A percentile compares a stretch with the other conserved stretches of the same genome.
phyloP scores from a whole-genome alignment of 2,888 invertebrate species.

The Orthosia cruda region DNA sequence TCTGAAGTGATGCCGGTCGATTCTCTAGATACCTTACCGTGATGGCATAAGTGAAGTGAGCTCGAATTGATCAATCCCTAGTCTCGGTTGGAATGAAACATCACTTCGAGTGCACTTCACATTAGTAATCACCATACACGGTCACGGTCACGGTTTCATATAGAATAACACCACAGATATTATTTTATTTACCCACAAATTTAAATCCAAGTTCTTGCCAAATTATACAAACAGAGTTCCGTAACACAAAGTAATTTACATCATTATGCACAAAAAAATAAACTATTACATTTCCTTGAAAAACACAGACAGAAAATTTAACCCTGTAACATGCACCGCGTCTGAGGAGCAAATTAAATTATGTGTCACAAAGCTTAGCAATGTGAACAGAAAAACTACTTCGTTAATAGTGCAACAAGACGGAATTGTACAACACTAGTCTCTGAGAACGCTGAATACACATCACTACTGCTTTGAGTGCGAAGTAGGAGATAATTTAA shows the following conservation, averaged over 20 bases:
- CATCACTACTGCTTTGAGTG: slow-evolving; percentile 41
- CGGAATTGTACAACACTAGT: slow-evolving; percentile 37
- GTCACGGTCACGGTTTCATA: too few relatives aligned
- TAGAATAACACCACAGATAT: too few relatives aligned
- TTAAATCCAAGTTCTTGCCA: too few relatives aligned
- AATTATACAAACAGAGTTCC: not conserved
- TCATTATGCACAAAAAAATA: not conserved
- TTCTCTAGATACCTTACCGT: too few relatives aligned
- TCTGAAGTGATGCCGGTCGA: too few relatives aligned
- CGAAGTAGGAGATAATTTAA: slow-evolving; percentile 38
- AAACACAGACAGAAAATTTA: not conserved
- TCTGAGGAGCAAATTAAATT: slow-evolving; percentile 46
- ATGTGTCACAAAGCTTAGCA: slow-evolving; percentile 40
- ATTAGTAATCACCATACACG: too few relatives aligned
- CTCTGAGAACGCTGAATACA: slow-evolving; percentile 31
- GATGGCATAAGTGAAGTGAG: too few relatives aligned
- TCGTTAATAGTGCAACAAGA: slow-evolving; percentile 40
- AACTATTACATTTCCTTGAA: too few relatives aligned
- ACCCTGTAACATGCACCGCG: slow-evolving; percentile 15
- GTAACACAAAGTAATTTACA: not conserved
- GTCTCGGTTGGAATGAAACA: too few relatives aligned
- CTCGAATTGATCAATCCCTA: too few relatives aligned
- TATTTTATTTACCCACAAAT: too few relatives aligned
- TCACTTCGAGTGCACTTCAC: too few relatives aligned
- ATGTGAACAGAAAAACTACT: slow-evolving; percentile 32